Conservation (phyloP, 1,140 invertebrate genomes). For the Brachionus rubens region DNA sequence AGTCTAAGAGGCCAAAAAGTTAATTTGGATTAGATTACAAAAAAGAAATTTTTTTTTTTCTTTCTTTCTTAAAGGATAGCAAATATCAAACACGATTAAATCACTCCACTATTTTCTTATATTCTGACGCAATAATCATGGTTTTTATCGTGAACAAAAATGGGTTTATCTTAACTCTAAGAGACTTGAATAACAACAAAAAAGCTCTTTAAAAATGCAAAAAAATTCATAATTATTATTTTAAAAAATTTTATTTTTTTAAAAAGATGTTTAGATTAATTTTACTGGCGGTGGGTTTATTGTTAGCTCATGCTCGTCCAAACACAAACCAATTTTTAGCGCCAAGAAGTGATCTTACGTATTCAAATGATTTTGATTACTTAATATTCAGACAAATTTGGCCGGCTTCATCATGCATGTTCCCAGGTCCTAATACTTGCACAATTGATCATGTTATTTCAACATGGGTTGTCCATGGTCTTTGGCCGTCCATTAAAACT, state of each 20-base stretch:
- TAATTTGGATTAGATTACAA: conserved; percentile 21
- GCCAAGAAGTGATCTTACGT: not conserved
- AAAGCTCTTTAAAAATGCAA: too few species aligned
- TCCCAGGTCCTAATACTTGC: conserved; percentile 29
- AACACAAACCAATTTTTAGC: not conserved
- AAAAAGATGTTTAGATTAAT: not conserved
- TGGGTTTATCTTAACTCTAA: too few species aligned
- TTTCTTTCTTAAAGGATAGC: not conserved
- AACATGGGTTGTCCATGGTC: conserved; percentile 42
- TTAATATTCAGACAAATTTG: conserved; percentile 42
- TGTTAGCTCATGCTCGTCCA: not conserved
- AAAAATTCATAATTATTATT: not conserved
- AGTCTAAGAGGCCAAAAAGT: not conserved
- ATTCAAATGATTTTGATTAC: conserved; percentile 36
- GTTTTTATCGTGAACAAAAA: too few species aligned
- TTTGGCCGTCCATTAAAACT: conserved; percentile 29
- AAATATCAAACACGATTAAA: not conserved
- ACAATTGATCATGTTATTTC: conserved; percentile 12
- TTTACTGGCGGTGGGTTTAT: conserved; percentile 6
- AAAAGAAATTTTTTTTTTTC: not conserved
- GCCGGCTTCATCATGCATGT: conserved; percentile 42
- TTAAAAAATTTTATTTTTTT: not conserved
- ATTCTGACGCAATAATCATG: too few species aligned
- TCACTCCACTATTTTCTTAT: not conserved
- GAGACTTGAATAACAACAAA: too few species aligned